Conservation (phyloP, 2,797 vertebrate genomes). For the Streptopelia turtur region DNA sequence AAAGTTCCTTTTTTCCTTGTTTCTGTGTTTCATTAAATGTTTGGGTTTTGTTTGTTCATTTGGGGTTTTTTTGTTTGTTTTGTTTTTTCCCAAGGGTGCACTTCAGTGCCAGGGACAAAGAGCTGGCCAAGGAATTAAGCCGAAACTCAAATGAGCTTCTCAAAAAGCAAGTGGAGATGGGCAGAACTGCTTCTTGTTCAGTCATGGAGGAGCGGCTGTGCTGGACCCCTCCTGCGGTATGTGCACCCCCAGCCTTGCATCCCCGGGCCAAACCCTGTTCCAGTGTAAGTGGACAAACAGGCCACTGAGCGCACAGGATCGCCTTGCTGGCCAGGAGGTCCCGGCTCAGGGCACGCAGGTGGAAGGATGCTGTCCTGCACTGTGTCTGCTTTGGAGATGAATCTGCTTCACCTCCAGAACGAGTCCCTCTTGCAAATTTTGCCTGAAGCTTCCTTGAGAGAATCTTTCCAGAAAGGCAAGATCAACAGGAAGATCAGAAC, state of each 20-base stretch:
- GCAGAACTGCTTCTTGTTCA: neutral
- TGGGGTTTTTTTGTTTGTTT: no score
- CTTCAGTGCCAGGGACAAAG: neutral
- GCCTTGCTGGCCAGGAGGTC: neutral
- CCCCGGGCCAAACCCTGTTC: neutral
- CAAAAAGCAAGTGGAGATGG: neutral
- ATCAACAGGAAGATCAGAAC: slow-evolving; percentile 40
- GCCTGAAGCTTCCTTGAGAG: slow-evolving; percentile 26
- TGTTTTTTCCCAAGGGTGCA: no score
- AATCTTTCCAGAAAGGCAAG: slow-evolving; percentile 58
- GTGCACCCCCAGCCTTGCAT: neutral
- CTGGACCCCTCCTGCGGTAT: fast-evolving
- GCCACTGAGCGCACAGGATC: neutral
- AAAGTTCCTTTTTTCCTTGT: neutral
- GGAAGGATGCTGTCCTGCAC: neutral
- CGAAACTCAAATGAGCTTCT: neutral
- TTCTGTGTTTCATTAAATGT: neutral
- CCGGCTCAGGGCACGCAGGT: neutral
- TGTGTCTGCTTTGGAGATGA: neutral
- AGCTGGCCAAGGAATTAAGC: neutral
- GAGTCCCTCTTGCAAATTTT: neutral
- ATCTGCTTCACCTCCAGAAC: neutral
- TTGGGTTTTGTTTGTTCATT: no score
- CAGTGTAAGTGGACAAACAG: neutral
- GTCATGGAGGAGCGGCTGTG: fast-evolving